These are phyloP conservation scores for Hyposoter didymator DNA, from an alignment of 2,888 invertebrate genomes.

Conservation along the genomic window DNA sequence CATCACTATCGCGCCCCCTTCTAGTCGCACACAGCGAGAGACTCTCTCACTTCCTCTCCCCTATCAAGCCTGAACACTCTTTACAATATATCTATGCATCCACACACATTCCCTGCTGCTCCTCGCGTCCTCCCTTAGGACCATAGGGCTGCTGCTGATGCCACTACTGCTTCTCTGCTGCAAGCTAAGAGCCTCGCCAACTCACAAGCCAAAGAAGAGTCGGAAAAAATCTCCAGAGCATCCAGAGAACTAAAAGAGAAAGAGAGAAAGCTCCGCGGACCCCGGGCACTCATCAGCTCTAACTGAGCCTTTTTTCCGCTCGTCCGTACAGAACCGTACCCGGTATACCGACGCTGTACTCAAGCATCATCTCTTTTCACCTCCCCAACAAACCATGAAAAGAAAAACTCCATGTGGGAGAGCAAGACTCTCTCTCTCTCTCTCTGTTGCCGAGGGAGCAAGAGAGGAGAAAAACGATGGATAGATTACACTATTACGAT, in stretches of 20 bases:
- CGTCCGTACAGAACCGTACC: conserved; percentile 52
- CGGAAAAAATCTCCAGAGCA: conserved; percentile 27
- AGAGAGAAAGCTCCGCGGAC: conserved; percentile 67
- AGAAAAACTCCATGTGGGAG: not conserved
- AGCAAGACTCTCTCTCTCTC: conserved; percentile 2
- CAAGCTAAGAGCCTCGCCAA: conserved; percentile 57
- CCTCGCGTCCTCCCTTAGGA: conserved; percentile 5
- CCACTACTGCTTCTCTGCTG: conserved; percentile 40
- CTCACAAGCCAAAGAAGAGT: conserved; percentile 49
- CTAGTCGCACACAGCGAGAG: no score
- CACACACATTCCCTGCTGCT: conserved; percentile 20
- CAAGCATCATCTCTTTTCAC: conserved; percentile 61
- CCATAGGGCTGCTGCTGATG: conserved; percentile 55
- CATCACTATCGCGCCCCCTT: conserved; percentile 61
- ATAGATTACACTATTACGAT: conserved; percentile 78
- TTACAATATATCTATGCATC: conserved; percentile 16
- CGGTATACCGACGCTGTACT: conserved; percentile 33
- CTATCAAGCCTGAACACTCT: conserved; percentile 55
- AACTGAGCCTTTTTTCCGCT: conserved; percentile 80
- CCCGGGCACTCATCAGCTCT: conserved; percentile 79
- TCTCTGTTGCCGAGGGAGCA: not conserved
- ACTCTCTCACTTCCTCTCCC: conserved; percentile 53
- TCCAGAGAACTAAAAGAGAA: conserved; percentile 41
- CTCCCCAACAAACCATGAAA: conserved; percentile 42
- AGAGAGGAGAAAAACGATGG: conserved; percentile 65